A percentile compares a stretch with the other conserved stretches of the same genome.
phyloP scores from a whole-genome alignment of 1,140 invertebrate species.

The Pentalonia nigronervosa region DNA sequence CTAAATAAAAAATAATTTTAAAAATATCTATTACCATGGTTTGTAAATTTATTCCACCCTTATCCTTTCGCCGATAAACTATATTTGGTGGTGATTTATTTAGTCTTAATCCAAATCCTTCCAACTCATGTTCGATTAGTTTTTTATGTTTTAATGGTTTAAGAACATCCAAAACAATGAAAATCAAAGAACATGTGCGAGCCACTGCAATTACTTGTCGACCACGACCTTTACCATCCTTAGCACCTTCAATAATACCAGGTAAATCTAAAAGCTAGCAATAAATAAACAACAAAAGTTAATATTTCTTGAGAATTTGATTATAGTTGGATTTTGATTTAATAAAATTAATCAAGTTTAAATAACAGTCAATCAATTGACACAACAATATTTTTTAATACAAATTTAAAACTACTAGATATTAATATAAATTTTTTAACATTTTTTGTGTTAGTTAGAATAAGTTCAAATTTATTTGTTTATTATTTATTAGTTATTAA shows the following conservation, averaged over 20 bases:
- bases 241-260: constrained; percentile 99
- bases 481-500: too few species aligned
- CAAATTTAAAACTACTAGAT: not conserved
- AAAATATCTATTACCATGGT: constrained; percentile 70
- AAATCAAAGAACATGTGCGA: constrained; percentile 96
- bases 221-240: constrained; percentile 97
- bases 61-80: constrained; percentile 95
- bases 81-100: constrained; percentile 99
- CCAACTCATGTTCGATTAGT: constrained; percentile 96
- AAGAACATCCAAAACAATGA: constrained; percentile 96
- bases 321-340: not conserved
- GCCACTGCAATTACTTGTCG: constrained; percentile 99
- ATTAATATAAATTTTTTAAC: too few species aligned
- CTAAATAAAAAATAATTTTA: not conserved
- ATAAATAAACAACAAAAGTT: not conserved
- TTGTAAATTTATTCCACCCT: constrained; percentile 92
- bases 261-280: constrained; percentile 92
- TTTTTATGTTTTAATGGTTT: constrained; percentile 97
- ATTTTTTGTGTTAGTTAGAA: too few species aligned
- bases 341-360: not conserved
- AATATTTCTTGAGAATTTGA: not conserved
- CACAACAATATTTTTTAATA: not conserved
- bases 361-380: too few species aligned
- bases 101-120: constrained; percentile 96
- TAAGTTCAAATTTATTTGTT: too few species aligned